Base-by-base conservation (phyloP, 1,140 invertebrate genomes). In the Galleria mellonella region DNA sequence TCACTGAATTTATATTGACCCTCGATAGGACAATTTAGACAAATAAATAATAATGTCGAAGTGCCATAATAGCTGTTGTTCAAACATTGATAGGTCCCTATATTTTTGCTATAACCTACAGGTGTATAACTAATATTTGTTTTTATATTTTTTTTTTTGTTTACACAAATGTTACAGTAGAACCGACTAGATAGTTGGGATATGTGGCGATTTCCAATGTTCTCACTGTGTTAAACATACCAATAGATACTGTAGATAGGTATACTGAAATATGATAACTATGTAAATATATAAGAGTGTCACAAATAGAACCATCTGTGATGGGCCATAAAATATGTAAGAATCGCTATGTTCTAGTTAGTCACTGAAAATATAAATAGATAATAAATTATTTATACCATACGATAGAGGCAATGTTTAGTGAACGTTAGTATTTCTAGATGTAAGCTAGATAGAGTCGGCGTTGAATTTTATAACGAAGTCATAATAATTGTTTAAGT, bases 401-500 rank as follows among this genome's bases (percentile, higher is more conserved):
- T 55, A 55, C 57, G 57, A 43, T 55, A 55, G 32, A 40, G 28
- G 37, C 48, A 51, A 30, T 40, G 15, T 37, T 36, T 51, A 55
- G 47, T 63, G 38, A 54, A 54, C 47, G 40, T 53, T 53, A 37
- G 35, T 37, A 30, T 44, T 33, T n/a, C 27, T 32, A 37, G 32
- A 14, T 31, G 33, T 33, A 43, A 42, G 35, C 36, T 44, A 29
- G 36, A 23, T 44, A 29, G 40, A 31, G 14, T 32, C 40, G 32
- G 40, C 40, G 33, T 42, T 43, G 32, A 30, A 23, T 17, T 17
- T 37, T 23, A 23, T 31, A 27, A 46, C 27, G n/a, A 33, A 44
- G 62, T 74, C 70, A 72, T 73, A 72, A 75, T 78, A 81, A 69
- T 65, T 58, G 44, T 57, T 43, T 63, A 62, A 62, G 55, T 53